Conservation (phyloP, 1,140 invertebrate species). For the Cydia strobilella region DNA sequence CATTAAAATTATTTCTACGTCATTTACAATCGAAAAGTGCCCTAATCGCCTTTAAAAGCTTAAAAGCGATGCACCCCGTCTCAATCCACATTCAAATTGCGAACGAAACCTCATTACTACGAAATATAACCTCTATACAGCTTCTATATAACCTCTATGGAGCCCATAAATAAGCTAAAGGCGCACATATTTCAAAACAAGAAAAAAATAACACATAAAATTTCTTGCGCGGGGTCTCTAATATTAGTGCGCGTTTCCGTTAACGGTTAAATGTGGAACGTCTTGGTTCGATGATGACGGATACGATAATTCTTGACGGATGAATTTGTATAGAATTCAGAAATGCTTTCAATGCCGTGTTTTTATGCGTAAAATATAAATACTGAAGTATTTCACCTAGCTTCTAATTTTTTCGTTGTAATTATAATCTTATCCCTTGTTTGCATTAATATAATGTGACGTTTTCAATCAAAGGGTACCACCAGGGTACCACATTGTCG, state of each 20-base stretch:
- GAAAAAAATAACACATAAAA: conserved; percentile 78
- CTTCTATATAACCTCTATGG: conserved; percentile 77
- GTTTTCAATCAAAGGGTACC: too few species aligned
- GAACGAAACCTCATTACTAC: conserved; percentile 78
- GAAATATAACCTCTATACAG: conserved; percentile 78
- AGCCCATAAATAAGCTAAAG: conserved; percentile 77
- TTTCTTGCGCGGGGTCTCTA: conserved; percentile 71
- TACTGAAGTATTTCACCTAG: too few species aligned
- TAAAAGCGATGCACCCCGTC: conserved; percentile 47
- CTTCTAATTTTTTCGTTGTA: too few species aligned
- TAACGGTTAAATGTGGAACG: conserved; percentile 35
- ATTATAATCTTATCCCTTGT: too few species aligned
- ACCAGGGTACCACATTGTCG: too few species aligned
- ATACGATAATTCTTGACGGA: conserved; percentile 3
- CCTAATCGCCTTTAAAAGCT: conserved; percentile 18
- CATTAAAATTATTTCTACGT: not conserved
- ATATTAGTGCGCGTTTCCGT: conserved; percentile 60
- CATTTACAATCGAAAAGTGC: conserved; percentile 13
- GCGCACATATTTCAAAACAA: conserved; percentile 80
- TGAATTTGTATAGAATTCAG: too few species aligned
- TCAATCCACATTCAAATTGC: conserved; percentile 77
- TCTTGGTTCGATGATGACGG: not conserved
- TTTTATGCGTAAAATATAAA: too few species aligned
- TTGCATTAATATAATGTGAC: too few species aligned
- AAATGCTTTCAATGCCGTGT: too few species aligned